Base-by-base conservation (phyloP, 2,113 vertebrate genomes). In the Seriola quinqueradiata region DNA sequence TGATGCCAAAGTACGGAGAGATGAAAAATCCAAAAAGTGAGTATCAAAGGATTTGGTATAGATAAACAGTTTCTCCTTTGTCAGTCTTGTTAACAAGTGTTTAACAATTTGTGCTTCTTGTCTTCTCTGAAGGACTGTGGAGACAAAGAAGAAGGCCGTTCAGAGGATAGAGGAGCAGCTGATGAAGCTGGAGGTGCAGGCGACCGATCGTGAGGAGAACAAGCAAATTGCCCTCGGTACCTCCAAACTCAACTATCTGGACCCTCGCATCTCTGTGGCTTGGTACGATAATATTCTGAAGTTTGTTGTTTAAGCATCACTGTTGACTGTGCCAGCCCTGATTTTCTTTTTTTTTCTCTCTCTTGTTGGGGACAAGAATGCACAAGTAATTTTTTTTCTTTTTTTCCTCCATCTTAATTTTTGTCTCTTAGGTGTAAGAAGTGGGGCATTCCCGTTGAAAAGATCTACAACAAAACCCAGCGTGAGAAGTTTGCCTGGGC, bases 381-480 rank as follows among this genome's bases (percentile, higher is more conserved):
- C 42, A 44, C 28, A 28, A 28, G 21, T 63, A 21, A 17, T 60
- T 4, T 8, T 3, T 1, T 10, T 7, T 32, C 8, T 4, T 55
- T 36, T 36, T 36, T 50, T n/a, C n/a, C 19, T 63, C 25, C 10
- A 5, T 59, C 23, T 59, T 71, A 6, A 23, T 66, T 12, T 58
- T 44, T 60, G 14, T 85, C 16, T 50, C 13, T 0, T 87, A 99
- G 98, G 98, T 98, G 97, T 93, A 99, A 99, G 95, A 99, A 99
- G 89, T 99, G 96, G 96, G 95, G 92, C 8, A 94, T 99, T 82
- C 97, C 97, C 6, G 89, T 99, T 79, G 98, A 99, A 95, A 99
- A 99, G 95, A 99, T 99, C 92, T 99, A 99, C 95, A 99, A 99
- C 95, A 99, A 99, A 96, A 99, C 98, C 84, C 98, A 99, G 72